Evolutionary conservation across 2,113 vertebrate species (phyloP).

Genomic region (Synchiropus splendidus): DNA sequence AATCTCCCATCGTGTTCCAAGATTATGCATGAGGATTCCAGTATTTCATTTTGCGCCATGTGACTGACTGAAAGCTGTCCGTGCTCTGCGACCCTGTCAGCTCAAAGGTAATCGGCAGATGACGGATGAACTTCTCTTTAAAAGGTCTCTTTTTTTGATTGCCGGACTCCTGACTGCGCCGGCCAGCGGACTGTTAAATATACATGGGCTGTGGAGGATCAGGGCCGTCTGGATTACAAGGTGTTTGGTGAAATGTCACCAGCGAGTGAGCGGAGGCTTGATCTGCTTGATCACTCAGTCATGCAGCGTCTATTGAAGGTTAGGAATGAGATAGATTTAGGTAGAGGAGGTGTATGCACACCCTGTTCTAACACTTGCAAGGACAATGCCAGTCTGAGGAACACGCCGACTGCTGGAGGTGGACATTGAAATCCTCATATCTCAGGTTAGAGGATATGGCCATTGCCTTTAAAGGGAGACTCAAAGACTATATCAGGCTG

Average conservation of each 20-base stretch:
- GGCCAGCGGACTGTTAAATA: conserved; percentile 40
- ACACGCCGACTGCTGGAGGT: conserved; percentile 14
- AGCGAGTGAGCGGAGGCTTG: conserved; percentile 30
- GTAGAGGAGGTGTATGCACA: conserved; percentile 7
- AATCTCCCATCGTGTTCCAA: too few species aligned
- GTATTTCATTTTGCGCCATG: too few species aligned
- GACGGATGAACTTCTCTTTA: too few species aligned
- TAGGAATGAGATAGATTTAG: conserved; percentile 34
- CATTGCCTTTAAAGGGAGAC: conserved; percentile 37
- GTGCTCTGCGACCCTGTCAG: too few species aligned
- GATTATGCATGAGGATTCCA: too few species aligned
- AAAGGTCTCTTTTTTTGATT: conserved; percentile 6
- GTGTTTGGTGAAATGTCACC: conserved; percentile 57
- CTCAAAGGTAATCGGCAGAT: too few species aligned
- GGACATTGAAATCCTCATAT: conserved; percentile 2
- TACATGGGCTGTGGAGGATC: conserved; percentile 41
- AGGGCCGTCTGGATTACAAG: conserved; percentile 27
- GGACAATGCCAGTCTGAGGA: too few species aligned
- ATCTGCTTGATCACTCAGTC: conserved; percentile 57
- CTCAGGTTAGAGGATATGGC: conserved; percentile 43
- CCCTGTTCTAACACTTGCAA: conserved; percentile 1
- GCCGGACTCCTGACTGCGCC: conserved; percentile 4
- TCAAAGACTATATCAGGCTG: conserved; percentile 26
- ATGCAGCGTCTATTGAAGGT: conserved; percentile 39
- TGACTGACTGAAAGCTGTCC: too few species aligned